Conservation (phyloP, 2,888 invertebrate genomes). For the Eristalis tenax region DNA sequence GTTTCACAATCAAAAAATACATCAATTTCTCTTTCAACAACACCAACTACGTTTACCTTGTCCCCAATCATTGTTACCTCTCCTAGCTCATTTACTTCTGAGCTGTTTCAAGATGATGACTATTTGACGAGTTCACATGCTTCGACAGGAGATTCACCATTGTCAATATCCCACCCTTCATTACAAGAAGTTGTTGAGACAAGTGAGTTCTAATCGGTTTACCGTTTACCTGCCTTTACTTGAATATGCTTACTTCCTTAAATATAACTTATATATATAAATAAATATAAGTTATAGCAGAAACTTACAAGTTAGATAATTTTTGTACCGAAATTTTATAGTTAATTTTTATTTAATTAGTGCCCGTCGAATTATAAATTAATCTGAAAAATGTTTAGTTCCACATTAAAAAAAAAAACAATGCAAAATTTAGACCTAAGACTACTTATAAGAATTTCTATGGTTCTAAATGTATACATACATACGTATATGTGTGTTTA, state of each 20-base stretch:
- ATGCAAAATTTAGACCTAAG: conserved; percentile 54
- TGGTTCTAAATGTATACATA: conserved; percentile 24
- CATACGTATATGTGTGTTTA: background rate
- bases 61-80: conserved; percentile 76
- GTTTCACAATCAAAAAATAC: conserved; percentile 59
- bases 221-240: conserved; percentile 30
- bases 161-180: conserved; percentile 56
- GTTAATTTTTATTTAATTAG: conserved; percentile 56
- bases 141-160: conserved; percentile 43
- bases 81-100: conserved; percentile 76
- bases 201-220: conserved; percentile 59
- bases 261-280: too few relatives aligned
- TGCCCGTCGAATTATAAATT: conserved; percentile 25
- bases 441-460: conserved; percentile 30
- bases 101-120: conserved; percentile 69
- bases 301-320: conserved; percentile 57
- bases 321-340: conserved; percentile 64
- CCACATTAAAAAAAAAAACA: conserved; percentile 33
- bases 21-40: conserved; percentile 51
- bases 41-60: conserved; percentile 73
- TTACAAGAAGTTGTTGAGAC: conserved; percentile 59
- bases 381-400: conserved; percentile 36
- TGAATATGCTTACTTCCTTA: conserved; percentile 40
- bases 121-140: conserved; percentile 43
- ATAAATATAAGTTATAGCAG: conserved; percentile 26